phyloP scores from a whole-genome alignment of 2,113 vertebrate genomes.

The Myotis yumanensis region DNA sequence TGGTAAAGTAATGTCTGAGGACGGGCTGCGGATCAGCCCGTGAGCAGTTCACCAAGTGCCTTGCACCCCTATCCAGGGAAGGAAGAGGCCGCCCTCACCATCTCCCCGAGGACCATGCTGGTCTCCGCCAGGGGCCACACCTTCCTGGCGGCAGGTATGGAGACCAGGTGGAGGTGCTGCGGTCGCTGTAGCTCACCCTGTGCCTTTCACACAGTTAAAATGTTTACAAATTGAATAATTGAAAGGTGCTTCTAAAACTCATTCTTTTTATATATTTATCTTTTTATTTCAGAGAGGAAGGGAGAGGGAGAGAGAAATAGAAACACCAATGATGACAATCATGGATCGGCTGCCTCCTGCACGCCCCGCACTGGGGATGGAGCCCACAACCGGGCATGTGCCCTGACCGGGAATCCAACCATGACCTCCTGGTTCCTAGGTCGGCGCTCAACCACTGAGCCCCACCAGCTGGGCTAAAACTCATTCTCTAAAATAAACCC shows the following conservation, averaged over 20 bases:
- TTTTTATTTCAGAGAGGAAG: too few species aligned
- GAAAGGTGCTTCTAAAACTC: neutral
- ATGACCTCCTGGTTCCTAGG: too few species aligned
- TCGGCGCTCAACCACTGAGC: too few species aligned
- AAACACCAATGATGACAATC: too few species aligned
- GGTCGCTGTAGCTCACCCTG: neutral
- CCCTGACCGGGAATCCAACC: too few species aligned
- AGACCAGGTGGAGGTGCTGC: fast-evolving
- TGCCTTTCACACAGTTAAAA: too few species aligned
- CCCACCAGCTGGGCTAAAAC: neutral
- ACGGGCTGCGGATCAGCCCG: neutral
- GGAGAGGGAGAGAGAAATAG: too few species aligned
- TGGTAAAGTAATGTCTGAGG: neutral
- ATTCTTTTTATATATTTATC: neutral
- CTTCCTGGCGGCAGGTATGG: conserved; percentile 92
- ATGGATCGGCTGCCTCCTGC: too few species aligned
- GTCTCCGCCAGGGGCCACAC: conserved; percentile 86
- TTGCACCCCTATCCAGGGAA: conserved; percentile 81
- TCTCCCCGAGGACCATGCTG: conserved; percentile 91
- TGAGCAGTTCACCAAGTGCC: neutral
- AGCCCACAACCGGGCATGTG: too few species aligned
- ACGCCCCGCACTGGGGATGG: too few species aligned
- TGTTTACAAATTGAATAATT: neutral
- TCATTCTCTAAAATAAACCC: neutral
- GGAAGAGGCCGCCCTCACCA: conserved; percentile 83